These are phyloP conservation scores for Nematostella vectensis DNA, from an alignment of 92 coral and sea anemone genomes.

Conservation along the genomic window DNA sequence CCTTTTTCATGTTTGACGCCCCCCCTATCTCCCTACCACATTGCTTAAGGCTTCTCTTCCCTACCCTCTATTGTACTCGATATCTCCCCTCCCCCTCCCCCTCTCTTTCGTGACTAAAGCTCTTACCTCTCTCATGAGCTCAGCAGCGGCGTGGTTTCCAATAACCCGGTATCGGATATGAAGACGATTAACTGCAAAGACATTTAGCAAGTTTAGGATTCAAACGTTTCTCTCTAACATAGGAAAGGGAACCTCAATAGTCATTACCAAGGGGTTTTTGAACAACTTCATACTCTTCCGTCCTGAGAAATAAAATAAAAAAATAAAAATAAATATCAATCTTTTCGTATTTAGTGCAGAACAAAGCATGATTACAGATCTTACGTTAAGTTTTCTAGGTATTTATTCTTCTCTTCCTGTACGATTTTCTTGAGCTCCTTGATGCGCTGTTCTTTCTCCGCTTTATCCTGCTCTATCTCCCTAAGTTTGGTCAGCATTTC, in stretches of 20 bases:
- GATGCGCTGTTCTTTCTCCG: constrained; percentile 56
- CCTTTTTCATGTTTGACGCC: too few species aligned
- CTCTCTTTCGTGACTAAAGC: not conserved
- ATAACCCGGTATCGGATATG: constrained; percentile 80
- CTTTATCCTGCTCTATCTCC: constrained; percentile 44
- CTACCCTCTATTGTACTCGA: too few species aligned
- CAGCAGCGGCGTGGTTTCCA: constrained; percentile 93
- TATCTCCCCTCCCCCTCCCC: not conserved
- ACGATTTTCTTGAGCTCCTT: constrained; percentile 48
- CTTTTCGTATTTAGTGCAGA: too few species aligned
- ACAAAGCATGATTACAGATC: too few species aligned
- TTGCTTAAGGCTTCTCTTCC: too few species aligned
- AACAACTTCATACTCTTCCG: constrained; percentile 73
- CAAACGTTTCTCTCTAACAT: too few species aligned
- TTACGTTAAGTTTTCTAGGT: constrained; percentile 73
- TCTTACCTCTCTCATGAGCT: constrained; percentile 80
- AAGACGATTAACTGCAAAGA: constrained; percentile 58
- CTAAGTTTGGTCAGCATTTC: constrained; percentile 48
- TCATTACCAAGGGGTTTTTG: constrained; percentile 81
- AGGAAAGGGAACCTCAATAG: too few species aligned
- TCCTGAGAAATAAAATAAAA: constrained; percentile 28
- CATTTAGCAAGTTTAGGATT: constrained; percentile 1
- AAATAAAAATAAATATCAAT: too few species aligned
- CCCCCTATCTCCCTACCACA: too few species aligned
- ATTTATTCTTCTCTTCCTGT: constrained; percentile 59